A percentile compares a stretch with the other conserved stretches of the same genome.
Conservation (phyloP, 2,888 invertebrate genomes). For the Dryobotodes eremita region DNA sequence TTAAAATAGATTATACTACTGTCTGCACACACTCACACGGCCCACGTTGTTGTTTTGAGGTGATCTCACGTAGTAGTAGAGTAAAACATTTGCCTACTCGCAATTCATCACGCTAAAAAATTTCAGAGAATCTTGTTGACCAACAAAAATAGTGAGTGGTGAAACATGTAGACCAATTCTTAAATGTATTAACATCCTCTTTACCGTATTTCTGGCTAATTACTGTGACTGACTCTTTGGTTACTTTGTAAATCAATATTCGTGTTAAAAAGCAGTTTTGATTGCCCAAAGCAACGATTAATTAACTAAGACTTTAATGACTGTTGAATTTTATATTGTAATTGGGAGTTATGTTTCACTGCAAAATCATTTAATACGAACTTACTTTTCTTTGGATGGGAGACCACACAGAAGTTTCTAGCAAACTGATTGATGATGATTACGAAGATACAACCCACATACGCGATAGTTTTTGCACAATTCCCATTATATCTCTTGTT, state of each 20-base stretch:
- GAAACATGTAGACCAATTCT: background rate
- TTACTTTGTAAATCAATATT: slow-evolving; percentile 5
- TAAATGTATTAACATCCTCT: background rate
- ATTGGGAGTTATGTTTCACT: background rate
- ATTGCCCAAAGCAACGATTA: background rate
- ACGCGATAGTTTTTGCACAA: slow-evolving; percentile 74
- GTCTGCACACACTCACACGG: slow-evolving; percentile 57
- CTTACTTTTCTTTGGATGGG: background rate
- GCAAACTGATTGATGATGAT: slow-evolving; percentile 71
- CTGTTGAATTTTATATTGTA: background rate
- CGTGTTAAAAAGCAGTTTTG: background rate
- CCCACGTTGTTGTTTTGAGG: slow-evolving; percentile 69
- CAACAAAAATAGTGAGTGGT: background rate
- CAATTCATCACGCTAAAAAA: slow-evolving; percentile 55
- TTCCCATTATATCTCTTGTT: slow-evolving; percentile 67
- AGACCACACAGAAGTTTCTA: slow-evolving; percentile 37
- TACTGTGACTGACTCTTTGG: background rate
- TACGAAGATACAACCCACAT: slow-evolving; percentile 61
- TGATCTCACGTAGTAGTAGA: slow-evolving; percentile 57
- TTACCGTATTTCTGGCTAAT: background rate
- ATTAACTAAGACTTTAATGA: background rate
- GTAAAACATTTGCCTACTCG: slow-evolving; percentile 50
- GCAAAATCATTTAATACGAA: background rate
- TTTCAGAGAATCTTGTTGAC: slow-evolving; percentile 18
- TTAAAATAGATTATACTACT: slow-evolving; percentile 85